Evolutionary conservation across 2,797 vertebrate species (phyloP).

Genomic region (Crax fasciolata): DNA sequence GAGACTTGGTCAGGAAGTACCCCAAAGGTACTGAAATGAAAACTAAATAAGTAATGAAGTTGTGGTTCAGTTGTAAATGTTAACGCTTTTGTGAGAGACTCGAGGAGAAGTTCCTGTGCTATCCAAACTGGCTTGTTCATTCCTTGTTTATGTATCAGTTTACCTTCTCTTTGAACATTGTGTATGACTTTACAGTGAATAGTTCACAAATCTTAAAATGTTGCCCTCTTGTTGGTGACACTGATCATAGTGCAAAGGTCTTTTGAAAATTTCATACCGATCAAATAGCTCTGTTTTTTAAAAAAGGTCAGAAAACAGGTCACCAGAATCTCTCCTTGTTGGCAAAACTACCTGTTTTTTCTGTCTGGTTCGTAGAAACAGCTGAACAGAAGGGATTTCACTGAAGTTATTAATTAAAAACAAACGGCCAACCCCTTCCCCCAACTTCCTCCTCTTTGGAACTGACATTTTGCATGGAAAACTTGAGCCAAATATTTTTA

Average conservation of each 20-base stretch:
- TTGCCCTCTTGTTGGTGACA: slow-evolving; percentile 32
- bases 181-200: slow-evolving; percentile 8
- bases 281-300: slow-evolving; percentile 31
- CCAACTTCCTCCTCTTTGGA: background rate
- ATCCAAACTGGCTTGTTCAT: background rate
- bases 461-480: slow-evolving; percentile 13
- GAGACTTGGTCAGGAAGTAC: background rate
- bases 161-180: slow-evolving; percentile 37
- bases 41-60: slow-evolving; percentile 48
- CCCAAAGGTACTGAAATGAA: background rate
- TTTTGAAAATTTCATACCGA: slow-evolving; percentile 40
- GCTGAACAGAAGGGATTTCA: background rate
- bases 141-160: slow-evolving; percentile 39
- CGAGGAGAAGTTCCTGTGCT: background rate
- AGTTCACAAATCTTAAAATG: slow-evolving; percentile 62
- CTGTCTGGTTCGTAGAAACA: slow-evolving; percentile 19
- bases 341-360: slow-evolving; percentile 14
- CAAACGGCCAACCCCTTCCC: background rate
- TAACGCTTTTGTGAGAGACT: slow-evolving; percentile 25
- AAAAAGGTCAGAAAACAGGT: slow-evolving; percentile 59
- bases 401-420: slow-evolving; percentile 42
- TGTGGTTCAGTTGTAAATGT: slow-evolving; percentile 39
- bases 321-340: slow-evolving; percentile 40
- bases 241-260: slow-evolving; percentile 44
- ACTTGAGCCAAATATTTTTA: slow-evolving; percentile 25